Base-by-base conservation (phyloP, 2,113 vertebrate genomes). In the Silurus meridionalis region DNA sequence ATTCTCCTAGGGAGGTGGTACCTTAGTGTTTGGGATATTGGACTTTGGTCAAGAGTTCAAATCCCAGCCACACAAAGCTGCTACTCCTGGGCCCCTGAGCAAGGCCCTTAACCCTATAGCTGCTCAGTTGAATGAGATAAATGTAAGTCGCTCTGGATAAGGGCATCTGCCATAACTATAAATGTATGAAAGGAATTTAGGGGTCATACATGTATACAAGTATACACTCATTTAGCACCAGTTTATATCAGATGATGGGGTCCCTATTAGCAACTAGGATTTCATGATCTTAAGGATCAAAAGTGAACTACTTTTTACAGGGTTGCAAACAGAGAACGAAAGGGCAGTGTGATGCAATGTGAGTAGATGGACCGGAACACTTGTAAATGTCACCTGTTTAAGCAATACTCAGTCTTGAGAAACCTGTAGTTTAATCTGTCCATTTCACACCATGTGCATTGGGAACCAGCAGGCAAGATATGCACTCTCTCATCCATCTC, bases 331-430 rank as follows among this genome's bases (percentile, higher is more conserved):
- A 80, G 53, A 84, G 64, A 87, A 28, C 25, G 63, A 58, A 83
- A 82, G 28, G 82, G 84, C 66, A 87, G 82, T 74, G 77, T n/a
- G 72, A 58, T 87, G 67, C 53, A 81, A 82, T 88, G 69, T 80
- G 78, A 85, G 82, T 80, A 52, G 52, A 79, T 78, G 71, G 60
- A 66, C 77, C 83, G 80, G 64, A 89, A 86, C 67, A 78, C 58
- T 84, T 87, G 83, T 88, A 87, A 87, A 88, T 83, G 88, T 90
- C 87, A 79, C 83, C 77, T 77, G 85, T 89, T 85, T 57, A 78
- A 82, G 67, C 66, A 84, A 82, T 83, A 69, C 64, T 79, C 69
- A 15, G 53, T 86, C 81, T 86, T 67, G 19, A 84, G 67, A 82
- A 64, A 85, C 46, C 37, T n/a, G 69, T 21, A 80, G 60, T 91